These are phyloP conservation scores for Ecliptopera silaceata DNA, from an alignment of 2,888 invertebrate species.

Conservation along the genomic window DNA sequence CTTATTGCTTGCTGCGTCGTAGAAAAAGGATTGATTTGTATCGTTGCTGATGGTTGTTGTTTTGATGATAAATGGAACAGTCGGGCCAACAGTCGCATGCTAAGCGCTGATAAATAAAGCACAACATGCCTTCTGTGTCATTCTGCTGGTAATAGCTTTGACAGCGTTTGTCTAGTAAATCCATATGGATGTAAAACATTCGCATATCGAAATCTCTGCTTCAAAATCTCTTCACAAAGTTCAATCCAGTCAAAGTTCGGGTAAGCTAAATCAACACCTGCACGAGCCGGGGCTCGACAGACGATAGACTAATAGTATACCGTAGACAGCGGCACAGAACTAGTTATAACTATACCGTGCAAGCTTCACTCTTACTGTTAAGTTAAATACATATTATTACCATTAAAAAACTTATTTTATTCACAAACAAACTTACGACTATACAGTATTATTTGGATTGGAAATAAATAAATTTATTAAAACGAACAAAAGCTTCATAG, in stretches of 20 bases:
- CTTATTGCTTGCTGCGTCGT: conserved; percentile 28
- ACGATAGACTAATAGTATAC: neutral
- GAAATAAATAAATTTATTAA: too few species aligned
- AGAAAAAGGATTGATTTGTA: conserved; percentile 30
- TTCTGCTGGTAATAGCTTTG: neutral
- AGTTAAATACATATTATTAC: too few species aligned
- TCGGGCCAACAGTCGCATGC: conserved; percentile 13
- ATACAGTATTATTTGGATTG: too few species aligned
- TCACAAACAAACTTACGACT: too few species aligned
- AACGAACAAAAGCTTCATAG: too few species aligned
- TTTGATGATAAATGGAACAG: conserved; percentile 8
- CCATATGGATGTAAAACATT: neutral
- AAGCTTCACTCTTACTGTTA: neutral
- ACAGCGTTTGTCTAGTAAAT: neutral
- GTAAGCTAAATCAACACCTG: conserved; percentile 29
- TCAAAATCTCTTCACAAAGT: conserved; percentile 13
- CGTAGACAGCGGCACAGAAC: conserved; percentile 2
- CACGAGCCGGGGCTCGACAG: conserved; percentile 18
- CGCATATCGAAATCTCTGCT: conserved; percentile 7
- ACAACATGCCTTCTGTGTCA: conserved; percentile 3
- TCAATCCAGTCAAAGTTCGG: conserved; percentile 24
- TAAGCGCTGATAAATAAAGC: conserved; percentile 13
- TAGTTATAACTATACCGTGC: neutral
- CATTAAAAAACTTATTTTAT: too few species aligned
- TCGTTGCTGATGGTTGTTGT: conserved; percentile 20